Base-by-base conservation (phyloP, 2,888 invertebrate genomes). In the Trimorus sp. region DNA sequence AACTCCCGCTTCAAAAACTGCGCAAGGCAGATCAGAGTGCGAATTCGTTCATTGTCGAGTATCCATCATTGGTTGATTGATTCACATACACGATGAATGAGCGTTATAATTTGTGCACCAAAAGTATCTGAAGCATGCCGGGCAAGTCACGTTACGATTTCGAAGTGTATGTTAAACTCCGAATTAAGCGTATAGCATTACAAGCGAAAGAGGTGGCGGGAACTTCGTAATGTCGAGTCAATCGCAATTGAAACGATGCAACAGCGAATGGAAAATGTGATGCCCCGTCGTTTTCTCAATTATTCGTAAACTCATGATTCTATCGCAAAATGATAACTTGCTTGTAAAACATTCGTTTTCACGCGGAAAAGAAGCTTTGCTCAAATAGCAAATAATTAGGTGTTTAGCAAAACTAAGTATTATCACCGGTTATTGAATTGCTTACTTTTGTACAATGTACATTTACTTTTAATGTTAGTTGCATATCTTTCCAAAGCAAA, bases 371-470 rank as follows among this genome's bases (percentile, higher is more conserved):
- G 56, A 70, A 62, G 65, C 70, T 69, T 78, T 78, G 77, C 77
- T 78, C 70, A 78, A 70, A 78, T 78, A 70, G 70, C 70, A 78
- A 70, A 59, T 77, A 78, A 78, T 70, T 54, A 77, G 59, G 42
- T 40, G 59, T 70, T 45, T 65, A 78, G 42, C 37, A 65, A 53
- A 65, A 65, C 45, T 49, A 59, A 70, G 65, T 78, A 70, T 78
- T 78, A 45, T 45, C 45, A 53, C 12, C 7, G 26, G 12, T 12
- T 56, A 53, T 38, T 56, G n/a, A 56, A 49, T 49, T 63, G 42
- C 68, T 69, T 69, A 62, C 26, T 15, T 63, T 69, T 36, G 12
- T 75, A 48, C 15, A 40, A n/a, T 63, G 49, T 70, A 75, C 15
- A 58, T 56, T 62, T 49, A 51, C 40, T 38, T 42, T 48, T 66